These are phyloP conservation scores for Rotaria sp. DNA, from an alignment of 2,888 invertebrate genomes.

Conservation along the genomic window DNA sequence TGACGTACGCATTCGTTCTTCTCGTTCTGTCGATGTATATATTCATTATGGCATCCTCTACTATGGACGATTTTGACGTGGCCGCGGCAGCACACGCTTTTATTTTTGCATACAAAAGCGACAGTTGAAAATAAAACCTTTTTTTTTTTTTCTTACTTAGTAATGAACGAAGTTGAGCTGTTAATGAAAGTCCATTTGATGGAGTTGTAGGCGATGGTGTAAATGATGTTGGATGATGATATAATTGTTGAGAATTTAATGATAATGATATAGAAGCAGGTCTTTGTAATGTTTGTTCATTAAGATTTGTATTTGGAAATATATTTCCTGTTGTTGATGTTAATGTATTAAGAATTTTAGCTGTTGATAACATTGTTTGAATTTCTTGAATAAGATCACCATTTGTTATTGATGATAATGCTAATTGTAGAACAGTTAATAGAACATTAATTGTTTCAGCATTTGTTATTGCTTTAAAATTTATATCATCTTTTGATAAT, in stretches of 20 bases:
- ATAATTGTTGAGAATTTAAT: background rate
- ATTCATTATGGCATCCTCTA: conserved; percentile 4
- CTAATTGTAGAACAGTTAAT: background rate
- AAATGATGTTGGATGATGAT: background rate
- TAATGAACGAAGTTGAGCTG: background rate
- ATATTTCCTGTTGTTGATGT: background rate
- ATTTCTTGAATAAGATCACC: conserved; percentile 37
- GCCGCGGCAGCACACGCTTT: background rate
- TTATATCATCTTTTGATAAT: conserved; percentile 67
- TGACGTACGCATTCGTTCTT: background rate
- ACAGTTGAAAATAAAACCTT: background rate
- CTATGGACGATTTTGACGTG: conserved; percentile 2
- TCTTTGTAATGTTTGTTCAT: background rate
- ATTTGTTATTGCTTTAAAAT: background rate
- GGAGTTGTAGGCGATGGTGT: background rate
- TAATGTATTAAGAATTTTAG: background rate
- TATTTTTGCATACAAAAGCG: background rate
- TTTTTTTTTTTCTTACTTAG: background rate
- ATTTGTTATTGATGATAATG: background rate
- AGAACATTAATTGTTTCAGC: conserved; percentile 32
- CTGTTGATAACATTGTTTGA: conserved; percentile 23
- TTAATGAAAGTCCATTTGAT: background rate
- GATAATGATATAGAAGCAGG: background rate
- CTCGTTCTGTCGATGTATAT: background rate
- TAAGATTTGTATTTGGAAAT: background rate